Conservation (phyloP, 2,797 vertebrate species). For the Enteromius thamalakanensis region DNA sequence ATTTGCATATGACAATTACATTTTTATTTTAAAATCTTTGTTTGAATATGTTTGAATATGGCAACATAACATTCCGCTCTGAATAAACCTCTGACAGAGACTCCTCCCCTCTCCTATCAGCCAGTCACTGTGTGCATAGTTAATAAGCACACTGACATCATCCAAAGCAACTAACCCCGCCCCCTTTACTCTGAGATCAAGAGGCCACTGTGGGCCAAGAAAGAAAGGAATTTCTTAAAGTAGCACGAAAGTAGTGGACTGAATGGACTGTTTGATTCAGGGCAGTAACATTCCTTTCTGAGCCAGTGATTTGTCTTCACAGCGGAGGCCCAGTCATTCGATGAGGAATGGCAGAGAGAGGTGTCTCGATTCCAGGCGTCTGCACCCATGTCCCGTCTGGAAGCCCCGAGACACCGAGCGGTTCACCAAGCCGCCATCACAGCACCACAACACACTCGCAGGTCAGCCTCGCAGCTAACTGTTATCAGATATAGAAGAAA, state of each 20-base stretch:
- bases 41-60: too few relatives aligned
- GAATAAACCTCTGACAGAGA: too few relatives aligned
- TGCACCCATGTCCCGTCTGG: constrained; percentile 63
- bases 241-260: neutral
- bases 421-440: constrained; percentile 69
- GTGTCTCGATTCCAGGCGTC: constrained; percentile 78
- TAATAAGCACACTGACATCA: too few relatives aligned
- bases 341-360: constrained; percentile 88
- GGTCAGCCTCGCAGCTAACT: constrained; percentile 30
- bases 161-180: too few relatives aligned
- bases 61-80: too few relatives aligned
- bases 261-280: neutral
- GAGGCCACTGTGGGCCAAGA: neutral
- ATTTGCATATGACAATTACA: too few relatives aligned
- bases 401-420: constrained; percentile 67
- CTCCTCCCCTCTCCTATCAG: too few relatives aligned
- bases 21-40: too few relatives aligned
- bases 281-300: constrained; percentile 1
- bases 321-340: constrained; percentile 89
- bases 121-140: too few relatives aligned
- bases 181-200: too few relatives aligned
- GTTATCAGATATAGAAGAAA: too few relatives aligned
- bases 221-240: neutral
- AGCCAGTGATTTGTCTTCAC: constrained; percentile 48
- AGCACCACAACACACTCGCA: constrained; percentile 48